Conservation (phyloP, 2,113 vertebrate genomes). For the Mormyrus lacerda region DNA sequence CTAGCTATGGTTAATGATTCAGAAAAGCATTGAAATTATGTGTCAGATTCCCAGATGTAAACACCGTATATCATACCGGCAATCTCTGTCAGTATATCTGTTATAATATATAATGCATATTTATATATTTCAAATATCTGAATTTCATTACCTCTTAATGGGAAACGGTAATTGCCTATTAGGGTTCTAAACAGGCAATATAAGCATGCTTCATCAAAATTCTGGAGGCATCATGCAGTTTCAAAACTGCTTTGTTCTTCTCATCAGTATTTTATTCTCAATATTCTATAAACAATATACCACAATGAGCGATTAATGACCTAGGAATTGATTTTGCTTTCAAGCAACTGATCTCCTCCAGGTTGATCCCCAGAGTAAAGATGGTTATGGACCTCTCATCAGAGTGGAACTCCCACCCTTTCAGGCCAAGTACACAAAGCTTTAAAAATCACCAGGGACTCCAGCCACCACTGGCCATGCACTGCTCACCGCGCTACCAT, state of each 20-base stretch:
- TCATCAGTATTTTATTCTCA: not conserved
- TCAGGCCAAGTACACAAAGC: no score
- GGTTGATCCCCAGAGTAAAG: not conserved
- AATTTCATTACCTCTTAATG: constrained; percentile 13
- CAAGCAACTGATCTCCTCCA: not conserved
- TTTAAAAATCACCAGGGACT: not conserved
- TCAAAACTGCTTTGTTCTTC: not conserved
- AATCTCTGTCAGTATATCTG: not conserved
- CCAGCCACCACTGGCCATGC: no score
- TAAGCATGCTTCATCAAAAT: constrained; percentile 14
- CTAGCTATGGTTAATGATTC: not conserved
- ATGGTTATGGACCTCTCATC: not conserved
- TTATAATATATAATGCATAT: not conserved
- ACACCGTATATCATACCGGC: not conserved
- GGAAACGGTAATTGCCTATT: constrained; percentile 19
- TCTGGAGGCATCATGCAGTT: not conserved
- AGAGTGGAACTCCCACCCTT: no score
- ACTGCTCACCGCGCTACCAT: no score
- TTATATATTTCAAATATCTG: not conserved
- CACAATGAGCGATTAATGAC: not conserved
- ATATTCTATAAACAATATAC: not conserved
- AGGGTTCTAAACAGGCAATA: constrained; percentile 7
- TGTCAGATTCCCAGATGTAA: not conserved
- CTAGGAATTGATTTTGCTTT: not conserved
- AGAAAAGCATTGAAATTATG: not conserved